Conservation (phyloP, 1,140 invertebrate genomes). For the Drosophila rufa region DNA sequence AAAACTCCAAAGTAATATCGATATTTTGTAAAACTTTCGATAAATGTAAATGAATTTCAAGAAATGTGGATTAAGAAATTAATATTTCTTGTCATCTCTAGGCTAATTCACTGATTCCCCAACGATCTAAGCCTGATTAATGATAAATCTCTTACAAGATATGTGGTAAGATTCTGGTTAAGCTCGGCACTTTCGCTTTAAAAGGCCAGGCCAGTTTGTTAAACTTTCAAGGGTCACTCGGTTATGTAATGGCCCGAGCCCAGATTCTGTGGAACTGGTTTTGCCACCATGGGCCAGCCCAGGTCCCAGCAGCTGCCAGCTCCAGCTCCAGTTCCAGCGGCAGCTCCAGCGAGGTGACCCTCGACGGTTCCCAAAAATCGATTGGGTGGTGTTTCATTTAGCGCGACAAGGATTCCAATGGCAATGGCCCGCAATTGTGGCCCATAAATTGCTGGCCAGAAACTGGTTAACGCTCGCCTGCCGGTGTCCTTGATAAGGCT, state of each 20-base stretch:
- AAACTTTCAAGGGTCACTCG: constrained; percentile 61
- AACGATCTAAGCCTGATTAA: constrained; percentile 32
- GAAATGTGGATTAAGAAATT: not conserved
- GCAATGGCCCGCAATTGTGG: constrained; percentile 76
- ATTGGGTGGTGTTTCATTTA: constrained; percentile 42
- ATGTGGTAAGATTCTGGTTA: constrained; percentile 45
- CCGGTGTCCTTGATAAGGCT: constrained; percentile 71
- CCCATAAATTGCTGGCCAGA: constrained; percentile 63
- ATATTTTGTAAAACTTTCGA: not conserved
- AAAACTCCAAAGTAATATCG: too few relatives aligned
- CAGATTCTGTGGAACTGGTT: constrained; percentile 73
- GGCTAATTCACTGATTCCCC: not conserved
- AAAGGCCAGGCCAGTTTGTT: constrained; percentile 61
- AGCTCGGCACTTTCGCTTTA: constrained; percentile 49
- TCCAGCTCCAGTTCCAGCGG: constrained; percentile 6
- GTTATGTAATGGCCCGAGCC: constrained; percentile 67
- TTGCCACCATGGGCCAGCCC: constrained; percentile 23
- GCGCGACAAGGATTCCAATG: constrained; percentile 75
- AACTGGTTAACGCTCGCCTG: constrained; percentile 69
- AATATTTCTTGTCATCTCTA: not conserved
- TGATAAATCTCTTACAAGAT: constrained; percentile 11
- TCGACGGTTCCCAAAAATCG: constrained; percentile 52
- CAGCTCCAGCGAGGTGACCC: constrained; percentile 50
- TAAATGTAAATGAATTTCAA: not conserved
- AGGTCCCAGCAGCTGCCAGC: constrained; percentile 14